Base-by-base conservation (phyloP, 2,797 vertebrate species). In the Cynopterus sphinx region DNA sequence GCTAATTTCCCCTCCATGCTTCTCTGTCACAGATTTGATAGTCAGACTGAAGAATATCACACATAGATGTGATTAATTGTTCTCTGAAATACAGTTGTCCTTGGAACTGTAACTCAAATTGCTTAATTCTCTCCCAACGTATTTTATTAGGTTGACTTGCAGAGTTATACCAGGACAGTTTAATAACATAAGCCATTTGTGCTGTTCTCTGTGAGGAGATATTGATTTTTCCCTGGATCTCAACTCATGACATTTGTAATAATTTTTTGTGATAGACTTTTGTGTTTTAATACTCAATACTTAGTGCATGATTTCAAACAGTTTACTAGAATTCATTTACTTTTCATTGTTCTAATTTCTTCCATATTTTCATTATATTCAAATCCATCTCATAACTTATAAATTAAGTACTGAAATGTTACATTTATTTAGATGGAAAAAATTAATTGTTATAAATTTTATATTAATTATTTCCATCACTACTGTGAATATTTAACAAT, bases 31-130 rank as follows among this genome's bases (percentile, higher is more conserved):
- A 93, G 5, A 59, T n/a, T 87, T 33, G 43, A 19, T 49, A 33
- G 5, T 26, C n/a, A 68, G 13, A 95, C 78, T 63, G 61, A 88
- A 71, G 57, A 84, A 11, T 41, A 41, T 57, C 55, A 68, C 12
- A 67, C 8, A 21, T 39, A 10, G n/a, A n/a, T 17, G 3, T 87
- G 39, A 91, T 61, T 77, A 55, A 73, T 63, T 95, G 33, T 55
- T 79, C 31, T 61, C 19, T 49, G 26, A 95, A 95, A 11, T 41
- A 85, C 10, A 88, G 10, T 46, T 87, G 26, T 55, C 75, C 33
- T 84, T 87, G 22, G 28, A 87, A 95, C 94, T 43, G 6, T 65
- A 92, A 92, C 9, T 36, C 74, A 21, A 84, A 51, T 74, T 94
- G 5, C 33, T 89, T 94, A 75, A 59, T 83, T 87, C 36, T 84